Evolutionary conservation across 2,888 invertebrate species (phyloP).

Genomic region (Tipula vernalis): DNA sequence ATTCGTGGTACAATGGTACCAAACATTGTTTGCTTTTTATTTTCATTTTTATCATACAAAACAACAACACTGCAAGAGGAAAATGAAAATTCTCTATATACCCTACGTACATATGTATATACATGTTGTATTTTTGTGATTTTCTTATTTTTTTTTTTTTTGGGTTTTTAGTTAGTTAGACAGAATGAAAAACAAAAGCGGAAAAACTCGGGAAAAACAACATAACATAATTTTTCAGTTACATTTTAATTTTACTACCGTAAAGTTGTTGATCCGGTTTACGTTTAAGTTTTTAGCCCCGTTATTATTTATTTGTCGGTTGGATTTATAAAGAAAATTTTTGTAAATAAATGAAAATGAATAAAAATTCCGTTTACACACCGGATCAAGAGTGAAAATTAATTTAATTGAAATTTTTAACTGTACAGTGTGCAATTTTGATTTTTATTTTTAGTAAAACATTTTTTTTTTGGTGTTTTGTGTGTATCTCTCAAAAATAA

Average conservation of each 20-base stretch:
- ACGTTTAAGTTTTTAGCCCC: background rate
- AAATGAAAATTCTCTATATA: background rate
- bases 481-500: background rate
- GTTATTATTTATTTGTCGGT: background rate
- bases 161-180: background rate
- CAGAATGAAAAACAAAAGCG: background rate
- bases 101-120: background rate
- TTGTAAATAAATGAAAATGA: background rate
- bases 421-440: background rate
- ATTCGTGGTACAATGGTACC: constrained; percentile 6
- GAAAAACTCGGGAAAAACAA: background rate
- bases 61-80: background rate
- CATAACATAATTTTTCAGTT: background rate
- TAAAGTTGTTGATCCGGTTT: background rate
- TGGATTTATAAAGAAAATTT: background rate
- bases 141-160: background rate
- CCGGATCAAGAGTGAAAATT: background rate
- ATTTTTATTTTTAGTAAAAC: background rate
- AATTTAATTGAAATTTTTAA: background rate
- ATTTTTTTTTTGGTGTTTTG: background rate
- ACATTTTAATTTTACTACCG: background rate
- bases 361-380: background rate
- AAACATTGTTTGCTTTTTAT: background rate
- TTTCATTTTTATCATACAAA: background rate
- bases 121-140: background rate